A percentile compares a stretch with the other conserved stretches of the same genome.
These are phyloP conservation scores for Rhinatrema bivittatum DNA, from an alignment of 2,797 vertebrate species.

Conservation along the genomic window DNA sequence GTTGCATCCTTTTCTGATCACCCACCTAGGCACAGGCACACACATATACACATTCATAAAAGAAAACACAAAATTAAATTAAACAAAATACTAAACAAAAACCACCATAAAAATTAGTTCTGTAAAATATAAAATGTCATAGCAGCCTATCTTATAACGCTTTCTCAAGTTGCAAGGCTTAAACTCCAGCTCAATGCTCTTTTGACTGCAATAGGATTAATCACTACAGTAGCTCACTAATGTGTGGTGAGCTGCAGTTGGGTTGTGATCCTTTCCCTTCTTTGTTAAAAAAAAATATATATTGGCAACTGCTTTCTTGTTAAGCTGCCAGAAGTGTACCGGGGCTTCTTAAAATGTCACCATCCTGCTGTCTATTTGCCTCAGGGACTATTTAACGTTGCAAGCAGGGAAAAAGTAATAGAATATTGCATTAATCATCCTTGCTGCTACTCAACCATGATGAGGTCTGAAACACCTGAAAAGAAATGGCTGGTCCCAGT, in stretches of 20 bases:
- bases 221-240: background rate
- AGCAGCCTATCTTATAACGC: too few species aligned
- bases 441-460: slow-evolving; percentile 18
- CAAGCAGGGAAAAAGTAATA: slow-evolving; percentile 5
- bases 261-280: slow-evolving; percentile 16
- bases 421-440: slow-evolving; percentile 33
- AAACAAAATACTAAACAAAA: too few species aligned
- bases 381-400: slow-evolving; percentile 27
- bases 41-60: too few species aligned
- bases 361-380: slow-evolving; percentile 12
- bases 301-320: slow-evolving; percentile 26
- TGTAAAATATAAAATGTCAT: too few species aligned
- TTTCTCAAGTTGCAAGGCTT: too few species aligned
- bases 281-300: slow-evolving; percentile 1
- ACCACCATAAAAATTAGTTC: too few species aligned
- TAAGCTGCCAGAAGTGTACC: slow-evolving; percentile 18
- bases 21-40: too few species aligned
- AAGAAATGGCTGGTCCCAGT: slow-evolving; percentile 16
- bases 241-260: background rate
- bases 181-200: too few species aligned
- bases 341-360: slow-evolving; percentile 34
- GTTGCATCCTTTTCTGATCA: too few species aligned
- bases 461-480: slow-evolving; percentile 23
- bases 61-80: too few species aligned
- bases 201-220: background rate